Evolutionary conservation across 2,797 vertebrate species (phyloP).

Genomic region (Gymnothorax reevesii): DNA sequence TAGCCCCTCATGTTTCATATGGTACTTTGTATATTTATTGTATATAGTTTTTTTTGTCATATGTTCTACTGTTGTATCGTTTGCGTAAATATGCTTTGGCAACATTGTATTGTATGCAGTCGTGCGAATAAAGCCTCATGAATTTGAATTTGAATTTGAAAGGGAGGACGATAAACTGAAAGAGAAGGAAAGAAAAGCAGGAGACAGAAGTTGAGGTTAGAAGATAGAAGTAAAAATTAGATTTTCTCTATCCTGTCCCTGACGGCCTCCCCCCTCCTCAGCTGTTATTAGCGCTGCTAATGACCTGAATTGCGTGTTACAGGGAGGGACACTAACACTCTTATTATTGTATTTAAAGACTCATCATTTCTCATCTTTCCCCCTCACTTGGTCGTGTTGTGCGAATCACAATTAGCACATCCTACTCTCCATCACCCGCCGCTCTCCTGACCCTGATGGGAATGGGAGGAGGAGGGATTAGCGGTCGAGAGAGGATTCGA

Average conservation of each 20-base stretch:
- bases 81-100: no score
- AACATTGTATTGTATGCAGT: no score
- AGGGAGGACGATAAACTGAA: no score
- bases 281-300: slow-evolving; percentile 10
- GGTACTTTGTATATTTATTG: no score
- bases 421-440: neutral
- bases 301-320: slow-evolving; percentile 33
- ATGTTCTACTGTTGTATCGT: no score
- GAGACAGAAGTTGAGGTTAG: no score
- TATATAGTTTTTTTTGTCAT: no score
- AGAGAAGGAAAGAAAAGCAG: no score
- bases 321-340: slow-evolving; percentile 25
- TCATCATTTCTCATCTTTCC: slow-evolving; percentile 30
- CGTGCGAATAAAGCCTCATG: no score
- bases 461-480: neutral
- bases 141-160: no score
- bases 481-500: neutral
- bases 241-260: neutral
- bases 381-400: slow-evolving; percentile 27
- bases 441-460: neutral
- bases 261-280: neutral
- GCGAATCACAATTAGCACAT: slow-evolving; percentile 27
- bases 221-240: neutral
- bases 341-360: slow-evolving; percentile 35
- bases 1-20: no score